Percentiles rank a stretch among this genome's conserved stretches.
Evolutionary conservation across 2,113 vertebrate species (phyloP).

Genomic region (Dipodomys spectabilis): DNA sequence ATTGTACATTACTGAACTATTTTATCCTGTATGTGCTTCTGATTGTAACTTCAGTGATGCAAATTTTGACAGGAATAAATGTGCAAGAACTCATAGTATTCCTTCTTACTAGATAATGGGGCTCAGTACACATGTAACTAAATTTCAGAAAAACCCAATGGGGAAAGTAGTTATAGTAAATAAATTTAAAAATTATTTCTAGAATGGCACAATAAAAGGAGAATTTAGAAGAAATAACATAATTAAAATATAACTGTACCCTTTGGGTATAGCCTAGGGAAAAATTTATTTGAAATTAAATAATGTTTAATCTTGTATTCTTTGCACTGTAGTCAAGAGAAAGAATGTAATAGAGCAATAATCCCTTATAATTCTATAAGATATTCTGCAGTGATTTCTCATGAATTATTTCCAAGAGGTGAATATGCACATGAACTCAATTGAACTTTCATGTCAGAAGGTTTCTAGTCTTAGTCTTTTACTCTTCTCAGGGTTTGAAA

Average conservation of each 20-base stretch:
- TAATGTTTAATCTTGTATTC: background rate
- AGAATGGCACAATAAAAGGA: conserved; percentile 18
- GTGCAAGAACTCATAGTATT: background rate
- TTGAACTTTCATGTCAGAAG: background rate
- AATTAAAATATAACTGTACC: conserved; percentile 20
- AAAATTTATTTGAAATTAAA: conserved; percentile 34
- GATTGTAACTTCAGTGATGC: conserved; percentile 55
- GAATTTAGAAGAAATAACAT: conserved; percentile 18
- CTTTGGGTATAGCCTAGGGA: background rate
- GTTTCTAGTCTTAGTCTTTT: background rate
- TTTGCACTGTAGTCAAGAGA: background rate
- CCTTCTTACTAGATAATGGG: conserved; percentile 60
- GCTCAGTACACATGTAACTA: conserved; percentile 43
- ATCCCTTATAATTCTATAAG: background rate
- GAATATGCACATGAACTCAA: background rate
- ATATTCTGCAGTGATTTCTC: background rate
- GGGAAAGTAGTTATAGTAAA: background rate
- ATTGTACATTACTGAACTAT: conserved; percentile 59
- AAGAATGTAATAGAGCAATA: conserved; percentile 1
- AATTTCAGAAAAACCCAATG: conserved; percentile 40
- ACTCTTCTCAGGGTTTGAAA: background rate
- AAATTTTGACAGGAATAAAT: conserved; percentile 61
- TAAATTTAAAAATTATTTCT: background rate
- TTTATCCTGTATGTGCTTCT: conserved; percentile 42
- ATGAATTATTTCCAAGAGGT: background rate